Evolutionary conservation across 2,888 invertebrate species (phyloP).

Genomic region (Ceriagrion tenellum): DNA sequence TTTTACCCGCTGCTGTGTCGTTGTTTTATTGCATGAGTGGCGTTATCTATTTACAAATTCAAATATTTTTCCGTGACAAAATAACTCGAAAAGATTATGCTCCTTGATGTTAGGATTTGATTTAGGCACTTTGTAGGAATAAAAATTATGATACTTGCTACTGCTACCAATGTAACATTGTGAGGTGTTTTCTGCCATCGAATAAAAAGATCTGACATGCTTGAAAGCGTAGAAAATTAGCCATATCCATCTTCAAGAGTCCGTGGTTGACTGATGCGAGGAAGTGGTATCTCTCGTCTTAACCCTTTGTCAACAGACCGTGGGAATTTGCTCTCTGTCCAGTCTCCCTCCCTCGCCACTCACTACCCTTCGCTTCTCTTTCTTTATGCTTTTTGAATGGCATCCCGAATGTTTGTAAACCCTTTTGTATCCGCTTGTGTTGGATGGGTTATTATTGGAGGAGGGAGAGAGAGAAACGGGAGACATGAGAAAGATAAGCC

Average conservation of each 20-base stretch:
- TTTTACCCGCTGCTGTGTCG: no score
- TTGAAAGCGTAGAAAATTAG: not conserved
- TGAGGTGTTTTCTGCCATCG: no score
- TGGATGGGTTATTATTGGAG: constrained; percentile 53
- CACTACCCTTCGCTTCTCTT: not conserved
- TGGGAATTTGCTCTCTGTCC: constrained; percentile 22
- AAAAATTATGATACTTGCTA: no score
- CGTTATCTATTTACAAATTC: no score
- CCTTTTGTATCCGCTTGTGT: constrained; percentile 58
- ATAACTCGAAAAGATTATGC: no score
- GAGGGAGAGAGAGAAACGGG: not conserved
- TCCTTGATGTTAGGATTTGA: no score
- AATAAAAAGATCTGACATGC: no score
- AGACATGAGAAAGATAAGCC: constrained; percentile 37
- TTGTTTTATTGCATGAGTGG: no score
- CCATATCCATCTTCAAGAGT: constrained; percentile 34
- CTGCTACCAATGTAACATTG: no score
- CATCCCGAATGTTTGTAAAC: constrained; percentile 61
- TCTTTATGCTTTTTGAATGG: constrained; percentile 31
- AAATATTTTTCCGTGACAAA: no score
- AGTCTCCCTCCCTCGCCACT: constrained; percentile 1
- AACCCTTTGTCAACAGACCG: constrained; percentile 39
- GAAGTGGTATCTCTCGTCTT: not conserved
- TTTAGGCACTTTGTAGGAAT: no score
- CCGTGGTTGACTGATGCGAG: not conserved